Evolutionary conservation across 2,797 vertebrate genomes (phyloP).

Genomic region (Meda fulgida): DNA sequence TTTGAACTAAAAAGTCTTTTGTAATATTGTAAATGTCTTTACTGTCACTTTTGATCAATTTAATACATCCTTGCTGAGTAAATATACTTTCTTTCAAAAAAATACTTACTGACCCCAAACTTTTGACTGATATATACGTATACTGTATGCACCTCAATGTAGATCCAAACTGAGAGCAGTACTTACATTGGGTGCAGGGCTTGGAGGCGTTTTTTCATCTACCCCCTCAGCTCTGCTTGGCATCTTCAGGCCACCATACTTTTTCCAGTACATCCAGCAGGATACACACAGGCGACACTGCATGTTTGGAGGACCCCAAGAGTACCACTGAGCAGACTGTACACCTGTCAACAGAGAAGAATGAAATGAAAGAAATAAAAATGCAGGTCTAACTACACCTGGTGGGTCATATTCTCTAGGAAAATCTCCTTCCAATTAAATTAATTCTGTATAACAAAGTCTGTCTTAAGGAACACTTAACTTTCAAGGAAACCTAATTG

Average conservation of each 20-base stretch:
- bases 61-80: not conserved
- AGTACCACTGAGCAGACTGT: conserved; percentile 97
- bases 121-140: not conserved
- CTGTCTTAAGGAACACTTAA: not conserved
- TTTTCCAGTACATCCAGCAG: conserved; percentile 99
- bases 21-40: not conserved
- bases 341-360: conserved; percentile 78
- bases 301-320: conserved; percentile 98
- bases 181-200: conserved; percentile 81
- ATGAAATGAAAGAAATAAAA: not conserved
- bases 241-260: conserved; percentile 98
- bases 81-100: not conserved
- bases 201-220: conserved; percentile 90
- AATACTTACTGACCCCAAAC: not conserved
- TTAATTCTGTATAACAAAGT: not conserved
- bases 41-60: not conserved
- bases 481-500: not conserved
- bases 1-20: not conserved
- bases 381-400: not conserved
- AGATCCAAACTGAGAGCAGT: not conserved
- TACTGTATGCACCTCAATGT: not conserved
- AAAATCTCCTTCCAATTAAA: not conserved
- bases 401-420: not conserved
- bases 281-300: conserved; percentile 94
- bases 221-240: conserved; percentile 90